Conservation (phyloP, 2,888 invertebrate species). For the Volucella inanis region DNA sequence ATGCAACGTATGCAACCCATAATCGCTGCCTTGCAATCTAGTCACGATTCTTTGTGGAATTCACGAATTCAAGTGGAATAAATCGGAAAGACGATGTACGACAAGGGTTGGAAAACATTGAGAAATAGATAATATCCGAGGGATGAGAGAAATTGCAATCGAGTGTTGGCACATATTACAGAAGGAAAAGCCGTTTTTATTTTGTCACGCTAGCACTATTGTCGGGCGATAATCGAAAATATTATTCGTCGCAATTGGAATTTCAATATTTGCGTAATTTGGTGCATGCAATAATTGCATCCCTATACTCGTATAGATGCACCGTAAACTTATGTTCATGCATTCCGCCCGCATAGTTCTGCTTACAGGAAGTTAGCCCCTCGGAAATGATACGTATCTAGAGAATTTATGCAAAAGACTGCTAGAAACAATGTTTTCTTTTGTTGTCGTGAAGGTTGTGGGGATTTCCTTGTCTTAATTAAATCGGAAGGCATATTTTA, state of each 20-base stretch:
- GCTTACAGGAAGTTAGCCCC: no score
- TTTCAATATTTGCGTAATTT: constrained; percentile 73
- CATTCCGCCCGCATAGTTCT: neutral
- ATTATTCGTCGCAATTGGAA: constrained; percentile 69
- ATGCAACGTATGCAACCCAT: constrained; percentile 74
- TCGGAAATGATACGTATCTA: no score
- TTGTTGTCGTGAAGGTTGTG: no score
- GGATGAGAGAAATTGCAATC: constrained; percentile 58
- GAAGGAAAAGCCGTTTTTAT: constrained; percentile 55
- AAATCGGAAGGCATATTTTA: no score
- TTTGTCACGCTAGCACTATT: constrained; percentile 71
- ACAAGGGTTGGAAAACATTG: neutral
- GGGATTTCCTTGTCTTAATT: no score
- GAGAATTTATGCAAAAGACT: neutral
- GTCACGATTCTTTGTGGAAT: constrained; percentile 68
- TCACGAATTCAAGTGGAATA: constrained; percentile 67
- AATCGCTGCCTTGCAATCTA: constrained; percentile 72
- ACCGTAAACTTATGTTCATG: neutral
- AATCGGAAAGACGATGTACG: constrained; percentile 3
- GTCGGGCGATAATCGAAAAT: constrained; percentile 72
- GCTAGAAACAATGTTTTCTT: neutral
- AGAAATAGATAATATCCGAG: neutral
- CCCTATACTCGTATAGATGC: constrained; percentile 20
- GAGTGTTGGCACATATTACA: constrained; percentile 73
- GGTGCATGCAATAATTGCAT: constrained; percentile 65